Conservation (phyloP, 2,888 invertebrate genomes). For the Heteropelma amictum region DNA sequence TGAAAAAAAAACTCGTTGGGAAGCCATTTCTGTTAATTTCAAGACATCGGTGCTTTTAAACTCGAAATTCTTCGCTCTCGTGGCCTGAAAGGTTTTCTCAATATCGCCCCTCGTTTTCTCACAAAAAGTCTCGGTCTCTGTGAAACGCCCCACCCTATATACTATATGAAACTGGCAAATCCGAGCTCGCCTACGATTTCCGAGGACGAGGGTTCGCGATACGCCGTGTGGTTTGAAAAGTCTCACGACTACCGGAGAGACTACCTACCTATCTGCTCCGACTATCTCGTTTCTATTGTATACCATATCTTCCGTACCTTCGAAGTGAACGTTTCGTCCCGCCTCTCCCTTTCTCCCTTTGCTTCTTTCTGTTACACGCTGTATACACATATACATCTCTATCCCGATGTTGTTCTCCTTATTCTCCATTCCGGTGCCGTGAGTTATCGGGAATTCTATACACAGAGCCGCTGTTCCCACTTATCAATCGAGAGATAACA, state of each 20-base stretch:
- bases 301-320: conserved; percentile 14
- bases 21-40: too few relatives aligned
- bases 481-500: not conserved
- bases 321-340: conserved; percentile 18
- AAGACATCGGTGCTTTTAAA: too few relatives aligned
- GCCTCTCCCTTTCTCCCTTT: conserved; percentile 1
- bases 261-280: conserved; percentile 53
- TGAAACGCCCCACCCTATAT: not conserved
- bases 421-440: not conserved
- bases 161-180: conserved; percentile 3
- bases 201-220: conserved; percentile 31
- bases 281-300: conserved; percentile 53
- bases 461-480: not conserved
- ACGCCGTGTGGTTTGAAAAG: conserved; percentile 45
- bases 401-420: not conserved
- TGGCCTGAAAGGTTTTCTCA: too few relatives aligned
- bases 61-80: too few relatives aligned
- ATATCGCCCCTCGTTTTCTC: conserved; percentile 1
- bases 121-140: not conserved
- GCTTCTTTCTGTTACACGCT: too few relatives aligned
- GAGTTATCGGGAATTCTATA: not conserved
- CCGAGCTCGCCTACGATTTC: conserved; percentile 32
- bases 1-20: too few relatives aligned
- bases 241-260: conserved; percentile 45
- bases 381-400: too few relatives aligned